A percentile compares a stretch with the other conserved stretches of the same genome.
Conservation (phyloP, 1,140 invertebrate genomes). For the Heliothis subflexa region DNA sequence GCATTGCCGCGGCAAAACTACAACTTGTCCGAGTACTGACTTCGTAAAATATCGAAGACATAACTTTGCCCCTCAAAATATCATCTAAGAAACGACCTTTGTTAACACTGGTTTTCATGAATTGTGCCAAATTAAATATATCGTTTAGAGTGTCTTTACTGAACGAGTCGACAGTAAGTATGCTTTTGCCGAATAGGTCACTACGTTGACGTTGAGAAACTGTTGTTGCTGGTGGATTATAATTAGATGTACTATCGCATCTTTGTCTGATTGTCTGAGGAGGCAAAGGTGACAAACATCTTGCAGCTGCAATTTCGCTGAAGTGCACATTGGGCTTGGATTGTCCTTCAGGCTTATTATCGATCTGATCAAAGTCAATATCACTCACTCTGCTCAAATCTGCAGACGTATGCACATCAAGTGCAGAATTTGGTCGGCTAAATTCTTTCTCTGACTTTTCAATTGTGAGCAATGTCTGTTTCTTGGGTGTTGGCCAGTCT, state of each 20-base stretch:
- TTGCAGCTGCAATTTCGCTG: slow-evolving; percentile 77
- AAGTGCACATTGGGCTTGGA: slow-evolving; percentile 87
- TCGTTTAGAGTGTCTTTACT: slow-evolving; percentile 96
- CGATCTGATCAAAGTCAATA: slow-evolving; percentile 84
- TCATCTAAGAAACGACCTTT: slow-evolving; percentile 95
- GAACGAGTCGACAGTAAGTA: slow-evolving; percentile 95
- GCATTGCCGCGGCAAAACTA: slow-evolving; percentile 98
- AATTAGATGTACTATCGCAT: slow-evolving; percentile 86
- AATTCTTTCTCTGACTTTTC: slow-evolving; percentile 79
- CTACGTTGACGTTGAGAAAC: slow-evolving; percentile 80
- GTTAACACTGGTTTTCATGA: slow-evolving; percentile 92
- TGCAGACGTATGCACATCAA: slow-evolving; percentile 86
- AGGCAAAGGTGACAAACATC: slow-evolving; percentile 83
- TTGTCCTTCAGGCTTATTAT: slow-evolving; percentile 67
- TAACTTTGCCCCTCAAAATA: slow-evolving; percentile 96
- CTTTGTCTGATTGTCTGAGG: slow-evolving; percentile 84
- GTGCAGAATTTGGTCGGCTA: slow-evolving; percentile 87
- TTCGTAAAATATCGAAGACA: slow-evolving; percentile 99
- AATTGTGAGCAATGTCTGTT: slow-evolving; percentile 67
- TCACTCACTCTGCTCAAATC: slow-evolving; percentile 76
- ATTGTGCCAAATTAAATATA: slow-evolving; percentile 97
- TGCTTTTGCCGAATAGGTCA: slow-evolving; percentile 91
- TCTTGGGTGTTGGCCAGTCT: slow-evolving; percentile 86
- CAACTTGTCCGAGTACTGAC: slow-evolving; percentile 98
- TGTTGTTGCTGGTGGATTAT: slow-evolving; percentile 76